Evolutionary conservation across 2,797 vertebrate genomes (phyloP).

Genomic region (Sebastolobus altivelis): DNA sequence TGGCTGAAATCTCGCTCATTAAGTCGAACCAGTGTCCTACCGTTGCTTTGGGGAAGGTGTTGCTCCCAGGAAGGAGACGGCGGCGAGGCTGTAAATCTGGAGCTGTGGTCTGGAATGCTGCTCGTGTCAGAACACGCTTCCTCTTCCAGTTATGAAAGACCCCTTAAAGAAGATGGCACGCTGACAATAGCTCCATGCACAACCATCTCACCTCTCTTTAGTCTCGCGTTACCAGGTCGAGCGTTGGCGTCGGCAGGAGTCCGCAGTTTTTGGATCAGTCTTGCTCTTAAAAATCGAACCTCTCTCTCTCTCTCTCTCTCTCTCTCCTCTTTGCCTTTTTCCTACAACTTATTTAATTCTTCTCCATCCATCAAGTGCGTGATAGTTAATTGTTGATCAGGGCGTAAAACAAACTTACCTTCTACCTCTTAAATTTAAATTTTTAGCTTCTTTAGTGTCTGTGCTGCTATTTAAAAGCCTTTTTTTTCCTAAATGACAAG

Average conservation of each 20-base stretch:
- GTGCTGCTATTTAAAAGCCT: no score
- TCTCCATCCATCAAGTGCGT: neutral
- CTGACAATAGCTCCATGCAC: constrained; percentile 62
- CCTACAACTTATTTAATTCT: neutral
- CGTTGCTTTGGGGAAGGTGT: constrained; percentile 29
- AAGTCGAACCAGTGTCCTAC: neutral
- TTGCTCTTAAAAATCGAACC: neutral
- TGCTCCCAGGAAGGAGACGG: constrained; percentile 45
- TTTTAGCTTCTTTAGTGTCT: neutral
- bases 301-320: neutral
- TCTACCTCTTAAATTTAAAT: neutral
- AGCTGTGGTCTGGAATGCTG: constrained; percentile 84
- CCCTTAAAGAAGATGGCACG: constrained; percentile 79
- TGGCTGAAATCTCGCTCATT: constrained; percentile 14
- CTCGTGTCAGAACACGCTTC: constrained; percentile 85
- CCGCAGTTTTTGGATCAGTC: constrained; percentile 1
- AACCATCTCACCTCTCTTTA: constrained; percentile 44
- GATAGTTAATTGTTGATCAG: neutral
- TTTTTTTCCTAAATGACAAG: neutral
- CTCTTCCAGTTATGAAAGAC: constrained; percentile 85
- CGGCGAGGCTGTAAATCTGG: constrained; percentile 75
- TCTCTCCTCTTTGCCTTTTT: neutral
- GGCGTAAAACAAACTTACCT: neutral
- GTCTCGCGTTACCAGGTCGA: constrained; percentile 16
- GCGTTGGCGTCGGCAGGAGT: neutral